A percentile compares a stretch with the other conserved stretches of the same genome.
Evolutionary conservation across 2,888 invertebrate species (phyloP).

Genomic region (Cerceris ruficornis): DNA sequence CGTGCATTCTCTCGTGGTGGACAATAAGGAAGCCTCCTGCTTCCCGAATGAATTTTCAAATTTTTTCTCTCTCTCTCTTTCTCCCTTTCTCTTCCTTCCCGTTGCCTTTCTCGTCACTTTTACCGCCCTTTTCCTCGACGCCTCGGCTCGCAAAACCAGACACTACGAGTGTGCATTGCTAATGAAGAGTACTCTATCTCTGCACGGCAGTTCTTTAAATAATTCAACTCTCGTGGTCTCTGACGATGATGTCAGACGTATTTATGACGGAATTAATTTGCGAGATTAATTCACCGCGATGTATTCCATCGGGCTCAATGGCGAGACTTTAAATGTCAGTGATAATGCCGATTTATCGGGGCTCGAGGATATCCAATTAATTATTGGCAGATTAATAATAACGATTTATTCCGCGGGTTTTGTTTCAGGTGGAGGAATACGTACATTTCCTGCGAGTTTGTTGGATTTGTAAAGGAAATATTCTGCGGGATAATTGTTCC

Average conservation of each 20-base stretch:
- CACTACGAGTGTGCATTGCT: constrained; percentile 11
- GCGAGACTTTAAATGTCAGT: no score
- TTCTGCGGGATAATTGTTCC: no score
- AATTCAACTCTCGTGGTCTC: constrained; percentile 14
- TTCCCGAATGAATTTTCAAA: constrained; percentile 29
- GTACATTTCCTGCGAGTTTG: no score
- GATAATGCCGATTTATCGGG: no score
- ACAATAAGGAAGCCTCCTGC: constrained; percentile 45
- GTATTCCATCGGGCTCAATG: not conserved
- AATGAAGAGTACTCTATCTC: constrained; percentile 12
- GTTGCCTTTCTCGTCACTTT: no score
- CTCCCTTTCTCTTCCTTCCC: not conserved
- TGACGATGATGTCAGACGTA: no score
- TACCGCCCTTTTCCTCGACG: not conserved
- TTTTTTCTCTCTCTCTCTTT: constrained; percentile 5
- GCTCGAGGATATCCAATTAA: no score
- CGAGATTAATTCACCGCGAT: not conserved
- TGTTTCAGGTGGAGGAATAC: no score
- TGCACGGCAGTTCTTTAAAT: constrained; percentile 1
- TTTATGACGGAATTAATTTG: not conserved
- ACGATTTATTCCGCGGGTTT: no score
- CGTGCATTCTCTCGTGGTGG: constrained; percentile 41
- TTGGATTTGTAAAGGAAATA: no score
- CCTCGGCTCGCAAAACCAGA: no score
- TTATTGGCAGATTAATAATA: no score